A percentile compares a stretch with the other conserved stretches of the same genome.
phyloP scores from a whole-genome alignment of 2,113 vertebrate species.

The Poecile atricapillus region DNA sequence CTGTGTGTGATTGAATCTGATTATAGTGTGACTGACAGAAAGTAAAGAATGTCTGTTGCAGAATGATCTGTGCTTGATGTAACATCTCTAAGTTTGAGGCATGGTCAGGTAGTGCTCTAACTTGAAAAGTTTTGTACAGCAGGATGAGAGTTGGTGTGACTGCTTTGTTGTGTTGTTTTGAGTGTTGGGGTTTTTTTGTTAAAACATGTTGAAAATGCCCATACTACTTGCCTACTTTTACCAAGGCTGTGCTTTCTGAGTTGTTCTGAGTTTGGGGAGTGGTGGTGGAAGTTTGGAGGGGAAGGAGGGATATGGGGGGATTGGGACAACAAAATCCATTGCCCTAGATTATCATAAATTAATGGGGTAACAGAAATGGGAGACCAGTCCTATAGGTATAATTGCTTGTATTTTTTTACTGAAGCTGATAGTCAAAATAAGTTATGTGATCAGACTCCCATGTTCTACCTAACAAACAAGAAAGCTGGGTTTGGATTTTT shows the following conservation, averaged over 20 bases:
- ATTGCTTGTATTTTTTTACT: neutral
- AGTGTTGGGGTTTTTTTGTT: neutral
- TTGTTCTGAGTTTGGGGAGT: neutral
- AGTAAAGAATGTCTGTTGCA: neutral
- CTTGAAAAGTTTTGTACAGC: neutral
- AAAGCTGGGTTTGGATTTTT: neutral
- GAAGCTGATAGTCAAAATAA: neutral
- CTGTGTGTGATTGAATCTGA: neutral
- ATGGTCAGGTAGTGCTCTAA: neutral
- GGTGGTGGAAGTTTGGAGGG: neutral
- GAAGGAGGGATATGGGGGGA: accelerated
- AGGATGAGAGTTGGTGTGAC: neutral
- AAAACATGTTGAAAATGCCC: neutral
- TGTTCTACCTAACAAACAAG: neutral
- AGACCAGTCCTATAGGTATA: neutral
- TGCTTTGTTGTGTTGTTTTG: neutral
- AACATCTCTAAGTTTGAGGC: neutral
- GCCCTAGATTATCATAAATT: neutral
- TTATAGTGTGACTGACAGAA: neutral
- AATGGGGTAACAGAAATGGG: neutral
- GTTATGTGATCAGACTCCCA: neutral
- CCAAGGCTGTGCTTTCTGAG: neutral
- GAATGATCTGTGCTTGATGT: neutral
- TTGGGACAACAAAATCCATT: neutral
- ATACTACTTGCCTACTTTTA: neutral